These are phyloP conservation scores for Pterostichus madidus DNA, from an alignment of 2,888 invertebrate species.

Conservation along the genomic window DNA sequence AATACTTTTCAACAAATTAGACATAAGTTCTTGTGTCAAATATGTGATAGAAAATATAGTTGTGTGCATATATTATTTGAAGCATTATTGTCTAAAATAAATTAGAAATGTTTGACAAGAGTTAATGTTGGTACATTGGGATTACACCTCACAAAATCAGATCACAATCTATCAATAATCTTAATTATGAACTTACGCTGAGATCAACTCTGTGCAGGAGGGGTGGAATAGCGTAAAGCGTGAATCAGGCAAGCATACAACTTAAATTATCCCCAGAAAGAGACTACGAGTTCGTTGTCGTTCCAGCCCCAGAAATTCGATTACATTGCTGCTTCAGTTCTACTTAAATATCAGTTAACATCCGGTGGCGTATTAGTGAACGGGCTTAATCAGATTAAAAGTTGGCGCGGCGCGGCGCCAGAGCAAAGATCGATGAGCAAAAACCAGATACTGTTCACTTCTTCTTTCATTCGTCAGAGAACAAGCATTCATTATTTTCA, in stretches of 20 bases:
- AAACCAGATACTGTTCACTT: background rate
- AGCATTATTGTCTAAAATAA: no score
- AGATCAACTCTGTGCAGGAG: background rate
- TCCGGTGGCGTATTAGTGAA: slow-evolving; percentile 62
- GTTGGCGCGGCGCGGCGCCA: slow-evolving; percentile 11
- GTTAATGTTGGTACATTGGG: background rate
- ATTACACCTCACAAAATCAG: slow-evolving; percentile 10
- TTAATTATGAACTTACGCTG: background rate
- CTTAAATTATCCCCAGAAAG: slow-evolving; percentile 54
- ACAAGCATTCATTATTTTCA: no score
- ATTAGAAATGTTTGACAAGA: no score
- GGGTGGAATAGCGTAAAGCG: background rate
- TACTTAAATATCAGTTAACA: slow-evolving; percentile 65
- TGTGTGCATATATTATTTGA: no score
- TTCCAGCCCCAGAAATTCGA: slow-evolving; percentile 40
- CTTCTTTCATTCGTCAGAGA: no score
- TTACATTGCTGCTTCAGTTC: slow-evolving; percentile 62
- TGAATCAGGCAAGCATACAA: slow-evolving; percentile 16
- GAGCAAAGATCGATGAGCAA: slow-evolving; percentile 21
- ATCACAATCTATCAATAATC: slow-evolving; percentile 28
- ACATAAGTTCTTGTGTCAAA: no score
- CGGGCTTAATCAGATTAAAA: slow-evolving; percentile 61
- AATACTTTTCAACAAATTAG: no score
- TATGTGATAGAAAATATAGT: no score
- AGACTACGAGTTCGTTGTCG: slow-evolving; percentile 39